Evolutionary conservation across 2,888 invertebrate species (phyloP), one percentile per base, ranked within the genome.

Genomic region (Steromphala cineraria): DNA sequence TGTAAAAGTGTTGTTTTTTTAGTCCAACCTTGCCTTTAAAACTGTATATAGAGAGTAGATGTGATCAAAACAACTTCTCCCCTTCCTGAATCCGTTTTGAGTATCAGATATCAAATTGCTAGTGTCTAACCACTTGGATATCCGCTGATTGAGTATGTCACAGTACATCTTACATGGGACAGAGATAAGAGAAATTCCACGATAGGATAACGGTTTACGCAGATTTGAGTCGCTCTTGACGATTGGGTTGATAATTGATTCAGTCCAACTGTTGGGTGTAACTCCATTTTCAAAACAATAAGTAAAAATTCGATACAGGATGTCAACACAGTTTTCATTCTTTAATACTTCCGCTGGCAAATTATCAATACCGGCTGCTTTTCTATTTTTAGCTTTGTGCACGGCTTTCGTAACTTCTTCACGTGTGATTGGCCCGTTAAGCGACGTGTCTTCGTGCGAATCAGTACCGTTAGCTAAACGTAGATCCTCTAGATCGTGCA

Each of bases 91-190:
- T 15, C 81, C 75, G 21, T 82, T 79, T 77, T 80, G 82, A 31
- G 67, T 56, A 15, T 82, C 71, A 19, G 62, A 79, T 40, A 82
- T 31, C 0, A 53, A 19, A n/a, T n/a, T n/a, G n/a, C n/a, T n/a
- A 2, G 67, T 24, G 28, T 82, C 78, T 17, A 80, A 15, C 80
- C 82, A 82, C 0, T 5, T 13, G 8, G 19, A 36, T 40, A 80
- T 21, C 10, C 80, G n/a, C 2, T 28, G 8, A 53, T 82, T 82
- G 7, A 82, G 21, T 75, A 80, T 24, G 53, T 13, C n/a, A 53
- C 78, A 80, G 52, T 80, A 78, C 21, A 80, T 80, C 31, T 75
- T 80, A 67, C 78, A 78, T 21, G 75, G 77, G 21, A 82, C 79
- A 0, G 82, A 79, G n/a, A n/a, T n/a, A n/a, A n/a, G n/a, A n/a